Conservation (phyloP, 1,140 invertebrate species). For the Trichonephila inaurata region DNA sequence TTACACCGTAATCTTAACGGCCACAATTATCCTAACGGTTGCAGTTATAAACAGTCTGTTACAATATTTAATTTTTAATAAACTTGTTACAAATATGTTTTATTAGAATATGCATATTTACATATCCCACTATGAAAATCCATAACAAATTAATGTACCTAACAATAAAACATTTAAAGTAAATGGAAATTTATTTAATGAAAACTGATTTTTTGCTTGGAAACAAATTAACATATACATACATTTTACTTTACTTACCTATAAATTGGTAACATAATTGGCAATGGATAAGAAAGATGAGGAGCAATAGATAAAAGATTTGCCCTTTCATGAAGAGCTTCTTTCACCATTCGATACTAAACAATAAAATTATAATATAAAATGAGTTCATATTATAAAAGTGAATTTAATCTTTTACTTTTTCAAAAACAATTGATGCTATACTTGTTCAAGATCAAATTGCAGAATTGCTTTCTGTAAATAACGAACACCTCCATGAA, state of each 20-base stretch:
- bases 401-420: not conserved
- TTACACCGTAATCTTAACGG: no score
- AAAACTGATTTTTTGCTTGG: no score
- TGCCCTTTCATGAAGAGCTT: conserved; percentile 96
- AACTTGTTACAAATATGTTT: no score
- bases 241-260: conserved; percentile 85
- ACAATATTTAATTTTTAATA: no score
- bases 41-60: no score
- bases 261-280: conserved; percentile 99
- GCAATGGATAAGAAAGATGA: conserved; percentile 96
- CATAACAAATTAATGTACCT: no score
- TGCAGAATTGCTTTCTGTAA: conserved; percentile 98
- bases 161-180: no score
- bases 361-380: conserved; percentile 62
- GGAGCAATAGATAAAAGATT: conserved; percentile 97
- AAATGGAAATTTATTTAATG: no score
- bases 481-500: conserved; percentile 99
- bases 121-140: no score
- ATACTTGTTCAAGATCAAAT: conserved; percentile 90
- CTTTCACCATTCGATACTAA: conserved; percentile 98
- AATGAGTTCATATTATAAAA: not conserved
- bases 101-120: no score
- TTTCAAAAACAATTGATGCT: not conserved
- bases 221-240: not conserved
- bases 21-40: no score